Base-by-base conservation (phyloP, 2,113 vertebrate species). In the Vulpes vulpes region DNA sequence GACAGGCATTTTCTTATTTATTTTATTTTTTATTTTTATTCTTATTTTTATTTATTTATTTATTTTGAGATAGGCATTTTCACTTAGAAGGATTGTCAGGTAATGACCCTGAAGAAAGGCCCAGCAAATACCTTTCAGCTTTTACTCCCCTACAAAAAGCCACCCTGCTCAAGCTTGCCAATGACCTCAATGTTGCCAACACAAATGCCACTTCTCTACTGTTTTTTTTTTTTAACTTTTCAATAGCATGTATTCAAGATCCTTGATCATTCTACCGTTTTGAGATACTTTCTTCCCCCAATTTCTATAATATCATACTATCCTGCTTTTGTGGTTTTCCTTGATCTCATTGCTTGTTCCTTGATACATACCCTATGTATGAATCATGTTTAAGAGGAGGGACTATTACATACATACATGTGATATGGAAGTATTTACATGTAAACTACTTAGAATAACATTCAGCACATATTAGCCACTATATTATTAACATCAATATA, bases 301-400 rank as follows among this genome's bases (percentile, higher is more conserved):
- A 9, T 14, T 73, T 49, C 78, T 81, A 0, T 11, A 12, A 23
- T 8, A 8, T 8, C 23, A 67, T 1, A 3, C 0, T 62, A 11
- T 69, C 55, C 59, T 23, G 17, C 5, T 14, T 51, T 55, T 11
- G 22, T n/a, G 0, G 4, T 14, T 78, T 73, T 60, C 27, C 25
- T 57, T n/a, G 53, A 0, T 19, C 2, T 60, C 27, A 22, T 2
- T 69, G 17, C 6, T 10, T 80, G 1, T 49, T 65, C 53, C 5
- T 83, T 67, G 51, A n/a, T 6, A n/a, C 1, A 49, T 0, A 35
- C 3, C 11, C 51, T 32, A 5, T 5, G 0, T n/a, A 51, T 6
- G 8, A 20, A 64, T 80, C 23, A 62, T 22, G 30, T 59, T 80
- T 78, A 87, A 74, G n/a, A 89, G 2, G 1, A 43, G 7, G 43